Percentiles rank a stretch among this genome's conserved stretches.
These are phyloP conservation scores for Sialia sialis DNA, from an alignment of 2,113 vertebrate species.

Conservation along the genomic window DNA sequence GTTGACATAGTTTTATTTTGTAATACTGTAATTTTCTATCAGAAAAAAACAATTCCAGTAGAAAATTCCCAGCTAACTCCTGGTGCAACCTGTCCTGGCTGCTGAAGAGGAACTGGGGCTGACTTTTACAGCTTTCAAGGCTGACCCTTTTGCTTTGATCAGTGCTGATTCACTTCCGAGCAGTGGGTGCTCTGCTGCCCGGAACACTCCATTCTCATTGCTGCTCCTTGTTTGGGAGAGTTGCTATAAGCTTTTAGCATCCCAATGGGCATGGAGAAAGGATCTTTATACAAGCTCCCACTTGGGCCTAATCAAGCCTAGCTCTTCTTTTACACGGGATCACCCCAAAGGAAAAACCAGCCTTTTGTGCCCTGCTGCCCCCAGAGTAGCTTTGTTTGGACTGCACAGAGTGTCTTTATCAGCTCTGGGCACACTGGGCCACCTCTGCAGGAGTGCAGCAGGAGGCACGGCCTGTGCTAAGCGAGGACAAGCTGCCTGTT, in stretches of 20 bases:
- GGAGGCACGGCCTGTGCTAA: neutral
- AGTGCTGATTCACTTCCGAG: neutral
- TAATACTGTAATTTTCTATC: neutral
- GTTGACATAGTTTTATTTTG: neutral
- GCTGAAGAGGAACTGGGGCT: neutral
- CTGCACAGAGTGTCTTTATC: neutral
- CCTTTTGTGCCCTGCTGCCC: neutral
- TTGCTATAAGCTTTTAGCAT: neutral
- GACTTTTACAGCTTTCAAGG: neutral
- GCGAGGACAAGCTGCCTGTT: neutral
- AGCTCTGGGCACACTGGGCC: neutral
- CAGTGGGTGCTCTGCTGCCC: neutral
- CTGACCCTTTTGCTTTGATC: neutral
- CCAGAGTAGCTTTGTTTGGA: neutral
- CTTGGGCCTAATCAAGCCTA: neutral
- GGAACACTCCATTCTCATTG: neutral
- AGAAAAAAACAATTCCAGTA: neutral
- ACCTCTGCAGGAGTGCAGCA: neutral
- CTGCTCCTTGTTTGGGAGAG: neutral
- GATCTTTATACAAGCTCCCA: neutral
- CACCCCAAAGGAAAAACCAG: fast-evolving
- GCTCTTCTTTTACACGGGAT: neutral
- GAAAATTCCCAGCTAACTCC: neutral
- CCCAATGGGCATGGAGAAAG: constrained; percentile 24
- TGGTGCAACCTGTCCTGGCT: neutral